Evolutionary conservation across 2,797 vertebrate genomes (phyloP), one percentile per base, ranked within the genome.

Genomic region (Spea hammondii): DNA sequence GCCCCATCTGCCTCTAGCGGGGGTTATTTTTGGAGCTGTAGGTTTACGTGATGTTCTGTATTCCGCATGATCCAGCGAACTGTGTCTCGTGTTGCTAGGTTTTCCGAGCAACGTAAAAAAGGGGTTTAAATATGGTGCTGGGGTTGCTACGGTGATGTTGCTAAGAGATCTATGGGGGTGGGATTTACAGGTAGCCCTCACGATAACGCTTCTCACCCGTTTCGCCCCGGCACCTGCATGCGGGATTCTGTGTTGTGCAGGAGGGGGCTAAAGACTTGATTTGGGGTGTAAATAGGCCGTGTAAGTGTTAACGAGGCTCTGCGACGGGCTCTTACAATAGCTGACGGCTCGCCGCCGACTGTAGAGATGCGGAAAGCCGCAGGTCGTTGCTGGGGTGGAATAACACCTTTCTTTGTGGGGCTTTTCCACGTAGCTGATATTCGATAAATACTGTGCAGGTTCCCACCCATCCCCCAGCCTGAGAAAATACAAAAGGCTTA

Each of bases 81-180:
- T 65, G 66, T 62, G 64, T 70, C 54, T 64, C 55, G 72, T 65
- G 73, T 80, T 76, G 79, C 73, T 80, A 66, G 59, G 79, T 32
- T 71, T 65, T 71, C 67, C 44, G 50, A 10, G 74, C 64, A 57
- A 68, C 66, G 13, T 32, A 32, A 67, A 65, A 70, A 70, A 75
- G 50, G 48, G 49, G 59, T 74, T 71, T 68, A 60, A 83, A 77
- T 84, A 83, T 85, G 85, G 87, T 81, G 78, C 48, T 85, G 87
- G 88, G 91, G 93, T 94, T 95, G 92, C 93, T 91, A 89, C 91
- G 91, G 93, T 91, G 89, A 91, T 88, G 92, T 92, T 92, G 92
- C 92, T 89, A 88, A 64, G 89, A 87, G 87, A 90, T 88, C 79
- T 84, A 78, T 84, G 32, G 60, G 76, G 55, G 50, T 65, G 73